A percentile compares a stretch with the other conserved stretches of the same genome.
Evolutionary conservation across 2,113 vertebrate genomes (phyloP).

Genomic region (Oryzias melastigma): DNA sequence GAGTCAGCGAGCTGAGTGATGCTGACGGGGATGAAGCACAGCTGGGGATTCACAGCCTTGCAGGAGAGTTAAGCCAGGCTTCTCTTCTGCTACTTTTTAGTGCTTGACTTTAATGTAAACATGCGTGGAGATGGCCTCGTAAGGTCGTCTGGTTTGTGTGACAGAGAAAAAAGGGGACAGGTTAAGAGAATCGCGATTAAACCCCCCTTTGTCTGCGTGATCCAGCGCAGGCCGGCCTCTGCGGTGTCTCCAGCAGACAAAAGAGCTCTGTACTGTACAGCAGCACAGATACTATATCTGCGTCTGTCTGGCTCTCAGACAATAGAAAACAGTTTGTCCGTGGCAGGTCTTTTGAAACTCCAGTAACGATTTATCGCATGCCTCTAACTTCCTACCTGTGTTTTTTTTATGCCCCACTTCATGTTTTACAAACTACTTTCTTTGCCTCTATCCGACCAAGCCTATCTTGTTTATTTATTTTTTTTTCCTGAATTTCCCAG

Average conservation of each 20-base stretch:
- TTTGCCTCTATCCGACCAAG: slow-evolving; percentile 51
- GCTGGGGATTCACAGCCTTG: slow-evolving; percentile 52
- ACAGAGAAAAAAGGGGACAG: slow-evolving; percentile 51
- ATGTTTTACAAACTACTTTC: slow-evolving; percentile 53
- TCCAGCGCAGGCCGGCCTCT: slow-evolving; percentile 55
- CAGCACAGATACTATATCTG: slow-evolving; percentile 58
- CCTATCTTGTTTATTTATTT: slow-evolving; percentile 64
- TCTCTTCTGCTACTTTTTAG: slow-evolving; percentile 12
- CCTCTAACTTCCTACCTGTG: slow-evolving; percentile 45
- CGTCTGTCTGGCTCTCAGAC: slow-evolving; percentile 45
- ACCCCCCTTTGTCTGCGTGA: slow-evolving; percentile 62
- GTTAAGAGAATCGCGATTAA: slow-evolving; percentile 65
- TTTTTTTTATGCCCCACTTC: slow-evolving; percentile 44
- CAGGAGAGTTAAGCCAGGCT: slow-evolving; percentile 45
- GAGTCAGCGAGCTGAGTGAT: slow-evolving; percentile 58
- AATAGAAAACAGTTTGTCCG: slow-evolving; percentile 39
- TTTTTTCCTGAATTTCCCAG: slow-evolving; percentile 58
- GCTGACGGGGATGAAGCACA: slow-evolving; percentile 55
- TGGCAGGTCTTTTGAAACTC: slow-evolving; percentile 46
- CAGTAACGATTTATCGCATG: slow-evolving; percentile 48
- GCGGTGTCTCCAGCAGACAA: slow-evolving; percentile 51
- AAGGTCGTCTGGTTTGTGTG: slow-evolving; percentile 68
- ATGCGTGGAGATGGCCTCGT: slow-evolving; percentile 41
- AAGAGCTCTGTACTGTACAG: slow-evolving; percentile 33
- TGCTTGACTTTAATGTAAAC: slow-evolving; percentile 54